These are phyloP conservation scores for Meloidogyne floridensis DNA, from an alignment of 1,140 invertebrate species.

Conservation along the genomic window DNA sequence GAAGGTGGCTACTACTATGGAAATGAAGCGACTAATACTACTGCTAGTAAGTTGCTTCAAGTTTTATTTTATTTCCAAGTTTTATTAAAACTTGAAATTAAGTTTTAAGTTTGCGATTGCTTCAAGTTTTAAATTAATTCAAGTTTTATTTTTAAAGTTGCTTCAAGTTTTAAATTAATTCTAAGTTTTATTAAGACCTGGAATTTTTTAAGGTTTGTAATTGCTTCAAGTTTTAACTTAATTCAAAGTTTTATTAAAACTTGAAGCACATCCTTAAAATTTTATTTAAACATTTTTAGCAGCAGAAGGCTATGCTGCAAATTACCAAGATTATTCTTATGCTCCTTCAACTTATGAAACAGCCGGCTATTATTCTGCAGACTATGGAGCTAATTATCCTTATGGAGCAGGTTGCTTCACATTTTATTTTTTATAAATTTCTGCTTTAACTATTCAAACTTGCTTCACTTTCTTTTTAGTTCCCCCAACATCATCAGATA, in stretches of 20 bases:
- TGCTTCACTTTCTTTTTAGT: neutral
- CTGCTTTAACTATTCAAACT: too few species aligned
- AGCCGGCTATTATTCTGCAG: neutral
- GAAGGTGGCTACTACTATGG: neutral
- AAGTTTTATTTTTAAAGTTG: neutral
- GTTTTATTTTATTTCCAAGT: too few species aligned
- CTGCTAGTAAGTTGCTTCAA: too few species aligned
- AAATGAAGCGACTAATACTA: neutral
- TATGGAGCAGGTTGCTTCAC: neutral
- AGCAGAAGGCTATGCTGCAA: neutral
- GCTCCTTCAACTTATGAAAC: neutral
- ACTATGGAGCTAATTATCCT: neutral
- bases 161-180: neutral
- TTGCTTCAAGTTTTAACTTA: too few species aligned
- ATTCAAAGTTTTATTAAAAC: too few species aligned
- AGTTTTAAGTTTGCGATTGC: neutral
- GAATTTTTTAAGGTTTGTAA: too few species aligned
- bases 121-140: neutral
- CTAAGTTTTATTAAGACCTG: neutral
- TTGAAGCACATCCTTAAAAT: too few species aligned
- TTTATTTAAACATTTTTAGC: too few species aligned
- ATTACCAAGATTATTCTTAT: neutral
- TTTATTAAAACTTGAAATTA: conserved; percentile 16
- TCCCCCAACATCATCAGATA: neutral
- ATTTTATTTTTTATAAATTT: neutral